A percentile compares a stretch with the other conserved stretches of the same genome.
These are phyloP conservation scores for Ceratina japonica DNA, from an alignment of 1,140 invertebrate species.

Conservation along the genomic window DNA sequence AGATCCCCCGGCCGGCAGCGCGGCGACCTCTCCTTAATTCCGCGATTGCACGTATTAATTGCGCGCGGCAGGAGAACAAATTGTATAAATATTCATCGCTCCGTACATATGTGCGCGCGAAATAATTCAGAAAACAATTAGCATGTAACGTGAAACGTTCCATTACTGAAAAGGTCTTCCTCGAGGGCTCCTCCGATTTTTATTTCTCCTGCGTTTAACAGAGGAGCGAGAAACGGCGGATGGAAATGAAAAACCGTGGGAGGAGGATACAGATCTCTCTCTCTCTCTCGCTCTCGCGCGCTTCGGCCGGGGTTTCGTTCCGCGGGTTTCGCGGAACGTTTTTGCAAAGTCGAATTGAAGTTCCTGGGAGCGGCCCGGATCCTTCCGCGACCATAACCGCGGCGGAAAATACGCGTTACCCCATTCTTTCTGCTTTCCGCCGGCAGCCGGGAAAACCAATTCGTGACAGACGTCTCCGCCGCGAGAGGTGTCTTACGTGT, in stretches of 20 bases:
- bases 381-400: slow-evolving; percentile 44
- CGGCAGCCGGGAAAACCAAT: slow-evolving; percentile 48
- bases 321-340: slow-evolving; percentile 33
- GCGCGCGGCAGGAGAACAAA: too few relatives aligned
- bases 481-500: slow-evolving; percentile 39
- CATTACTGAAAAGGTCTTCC: not conserved
- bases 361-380: slow-evolving; percentile 30
- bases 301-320: slow-evolving; percentile 41
- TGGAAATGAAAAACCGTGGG: slow-evolving; percentile 2
- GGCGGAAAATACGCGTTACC: slow-evolving; percentile 34
- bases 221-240: not conserved
- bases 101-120: too few relatives aligned
- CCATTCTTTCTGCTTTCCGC: slow-evolving; percentile 25
- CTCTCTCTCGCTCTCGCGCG: too few relatives aligned
- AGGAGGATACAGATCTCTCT: slow-evolving; percentile 28
- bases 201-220: not conserved
- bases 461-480: slow-evolving; percentile 52
- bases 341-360: slow-evolving; percentile 50
- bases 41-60: too few relatives aligned
- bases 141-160: too few relatives aligned
- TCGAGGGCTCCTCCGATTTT: not conserved
- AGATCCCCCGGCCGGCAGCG: too few relatives aligned
- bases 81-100: too few relatives aligned
- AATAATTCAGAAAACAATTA: too few relatives aligned
- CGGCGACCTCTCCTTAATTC: too few relatives aligned